Conservation (phyloP, 2,888 invertebrate species). For the Trilocha varians region DNA sequence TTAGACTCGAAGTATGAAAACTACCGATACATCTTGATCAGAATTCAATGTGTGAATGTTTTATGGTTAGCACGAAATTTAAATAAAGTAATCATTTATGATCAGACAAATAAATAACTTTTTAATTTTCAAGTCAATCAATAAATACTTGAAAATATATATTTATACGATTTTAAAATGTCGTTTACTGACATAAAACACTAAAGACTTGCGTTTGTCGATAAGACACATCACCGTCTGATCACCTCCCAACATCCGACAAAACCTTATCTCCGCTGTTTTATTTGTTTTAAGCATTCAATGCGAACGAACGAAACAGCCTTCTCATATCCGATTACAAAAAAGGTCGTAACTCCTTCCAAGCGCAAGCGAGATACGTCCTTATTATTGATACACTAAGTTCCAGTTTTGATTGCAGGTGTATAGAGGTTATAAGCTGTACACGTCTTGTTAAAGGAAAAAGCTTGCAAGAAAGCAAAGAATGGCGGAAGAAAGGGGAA, state of each 20-base stretch:
- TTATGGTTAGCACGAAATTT: too few species aligned
- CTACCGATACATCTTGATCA: too few species aligned
- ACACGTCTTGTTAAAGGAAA: constrained; percentile 53
- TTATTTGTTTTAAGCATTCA: constrained; percentile 71
- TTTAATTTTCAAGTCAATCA: too few species aligned
- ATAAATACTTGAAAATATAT: too few species aligned
- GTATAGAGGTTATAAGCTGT: constrained; percentile 29
- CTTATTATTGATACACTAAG: rapidly evolving
- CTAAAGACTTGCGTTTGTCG: constrained; percentile 20
- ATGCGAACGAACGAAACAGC: constrained; percentile 66
- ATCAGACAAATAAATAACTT: too few species aligned
- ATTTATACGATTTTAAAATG: too few species aligned
- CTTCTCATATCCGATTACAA: constrained; percentile 37
- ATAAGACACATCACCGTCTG: constrained; percentile 45
- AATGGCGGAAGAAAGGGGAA: constrained; percentile 67
- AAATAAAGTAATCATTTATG: too few species aligned
- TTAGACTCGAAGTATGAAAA: too few species aligned
- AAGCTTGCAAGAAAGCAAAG: constrained; percentile 71
- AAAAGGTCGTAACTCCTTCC: constrained; percentile 22
- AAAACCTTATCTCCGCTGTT: constrained; percentile 63
- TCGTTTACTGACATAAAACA: too few species aligned
- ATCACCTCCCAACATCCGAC: constrained; percentile 48
- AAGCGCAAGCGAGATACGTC: constrained; percentile 11
- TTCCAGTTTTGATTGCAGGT: constrained; percentile 15
- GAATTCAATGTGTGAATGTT: too few species aligned